Evolutionary conservation across 2,797 vertebrate genomes (phyloP).

Genomic region (Philypnodon macrostomus): DNA sequence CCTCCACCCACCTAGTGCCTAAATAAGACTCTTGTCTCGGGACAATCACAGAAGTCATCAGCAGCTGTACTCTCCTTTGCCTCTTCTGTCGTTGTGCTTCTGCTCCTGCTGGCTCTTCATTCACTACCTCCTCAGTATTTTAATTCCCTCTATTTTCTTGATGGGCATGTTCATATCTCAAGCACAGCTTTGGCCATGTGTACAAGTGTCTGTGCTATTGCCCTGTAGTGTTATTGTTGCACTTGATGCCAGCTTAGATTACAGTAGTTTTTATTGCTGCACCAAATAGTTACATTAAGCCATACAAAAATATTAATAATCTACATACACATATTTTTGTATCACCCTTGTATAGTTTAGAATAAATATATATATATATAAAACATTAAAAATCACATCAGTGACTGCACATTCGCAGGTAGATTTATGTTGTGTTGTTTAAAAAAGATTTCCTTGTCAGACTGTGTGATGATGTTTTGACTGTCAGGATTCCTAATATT

Average conservation of each 20-base stretch:
- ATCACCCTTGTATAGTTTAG: slow-evolving; percentile 53
- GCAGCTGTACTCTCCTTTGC: slow-evolving; percentile 57
- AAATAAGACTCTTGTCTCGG: slow-evolving; percentile 52
- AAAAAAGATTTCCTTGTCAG: slow-evolving; percentile 9
- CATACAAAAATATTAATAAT: slow-evolving; percentile 76
- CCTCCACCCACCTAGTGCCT: slow-evolving; percentile 74
- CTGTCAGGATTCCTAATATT: slow-evolving; percentile 23
- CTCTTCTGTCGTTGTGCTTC: slow-evolving; percentile 52
- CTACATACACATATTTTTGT: slow-evolving; percentile 74
- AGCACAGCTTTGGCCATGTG: slow-evolving; percentile 25
- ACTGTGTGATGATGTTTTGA: slow-evolving; percentile 10
- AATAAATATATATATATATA: no score
- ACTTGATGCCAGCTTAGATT: slow-evolving; percentile 32
- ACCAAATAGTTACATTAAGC: slow-evolving; percentile 75
- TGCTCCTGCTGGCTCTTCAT: slow-evolving; percentile 48
- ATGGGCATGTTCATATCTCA: slow-evolving; percentile 35
- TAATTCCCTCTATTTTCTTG: slow-evolving; percentile 35
- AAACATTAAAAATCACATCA: slow-evolving; percentile 34
- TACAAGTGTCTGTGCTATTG: slow-evolving; percentile 20
- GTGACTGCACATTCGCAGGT: slow-evolving; percentile 34
- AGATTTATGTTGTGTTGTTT: slow-evolving; percentile 36
- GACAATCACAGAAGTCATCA: slow-evolving; percentile 65
- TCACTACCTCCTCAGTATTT: slow-evolving; percentile 65
- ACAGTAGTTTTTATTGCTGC: slow-evolving; percentile 55
- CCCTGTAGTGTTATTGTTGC: slow-evolving; percentile 29